These are phyloP conservation scores for Eupsilia transversa DNA, from an alignment of 2,888 invertebrate genomes.

Conservation along the genomic window DNA sequence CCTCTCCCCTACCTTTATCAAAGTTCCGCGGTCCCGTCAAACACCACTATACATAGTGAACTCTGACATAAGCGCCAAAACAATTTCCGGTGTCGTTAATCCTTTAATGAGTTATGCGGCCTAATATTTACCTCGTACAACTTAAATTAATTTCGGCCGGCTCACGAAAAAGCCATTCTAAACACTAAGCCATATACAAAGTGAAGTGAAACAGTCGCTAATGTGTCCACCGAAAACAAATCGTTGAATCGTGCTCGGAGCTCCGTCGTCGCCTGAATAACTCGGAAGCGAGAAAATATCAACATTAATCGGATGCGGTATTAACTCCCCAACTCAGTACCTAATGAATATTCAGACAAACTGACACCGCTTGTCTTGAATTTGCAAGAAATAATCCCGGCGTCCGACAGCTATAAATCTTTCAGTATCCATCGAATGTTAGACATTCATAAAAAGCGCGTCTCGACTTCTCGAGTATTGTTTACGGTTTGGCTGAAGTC, in stretches of 20 bases:
- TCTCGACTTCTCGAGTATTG: slow-evolving; percentile 28
- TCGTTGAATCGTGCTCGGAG: slow-evolving; percentile 69
- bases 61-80: slow-evolving; percentile 35
- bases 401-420: slow-evolving; percentile 80
- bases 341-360: slow-evolving; percentile 85
- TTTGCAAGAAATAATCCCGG: slow-evolving; percentile 83
- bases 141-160: slow-evolving; percentile 67
- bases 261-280: slow-evolving; percentile 61
- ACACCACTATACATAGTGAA: slow-evolving; percentile 49
- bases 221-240: slow-evolving; percentile 76
- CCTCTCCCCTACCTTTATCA: slow-evolving; percentile 64
- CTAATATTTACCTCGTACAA: slow-evolving; percentile 54
- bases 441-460: slow-evolving; percentile 50
- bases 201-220: slow-evolving; percentile 69
- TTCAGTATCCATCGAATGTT: slow-evolving; percentile 69
- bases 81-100: slow-evolving; percentile 54
- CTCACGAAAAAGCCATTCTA: slow-evolving; percentile 73
- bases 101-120: slow-evolving; percentile 59
- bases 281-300: slow-evolving; percentile 71
- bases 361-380: slow-evolving; percentile 82
- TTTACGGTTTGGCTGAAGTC: slow-evolving; percentile 31
- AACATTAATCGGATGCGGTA: slow-evolving; percentile 77
- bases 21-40: slow-evolving; percentile 57
- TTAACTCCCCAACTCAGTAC: slow-evolving; percentile 74
- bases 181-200: slow-evolving; percentile 67